Evolutionary conservation across 64 coral and sea anemone genomes (phyloP).

Genomic region (Cladopsammia gracilis): DNA sequence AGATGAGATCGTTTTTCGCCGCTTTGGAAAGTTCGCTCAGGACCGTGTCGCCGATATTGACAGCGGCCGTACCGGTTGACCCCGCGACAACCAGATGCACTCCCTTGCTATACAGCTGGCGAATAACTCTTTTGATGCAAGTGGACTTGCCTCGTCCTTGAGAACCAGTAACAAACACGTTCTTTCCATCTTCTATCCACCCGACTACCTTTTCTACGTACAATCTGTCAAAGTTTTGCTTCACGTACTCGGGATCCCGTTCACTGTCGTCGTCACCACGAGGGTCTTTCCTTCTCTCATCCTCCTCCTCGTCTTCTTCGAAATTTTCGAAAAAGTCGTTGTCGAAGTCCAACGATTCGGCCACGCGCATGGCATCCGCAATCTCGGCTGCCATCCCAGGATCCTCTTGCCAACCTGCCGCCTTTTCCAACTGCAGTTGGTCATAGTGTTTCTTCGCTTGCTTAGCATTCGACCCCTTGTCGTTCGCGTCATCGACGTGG

Average conservation of each 20-base stretch:
- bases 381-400: background rate
- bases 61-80: background rate
- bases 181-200: background rate
- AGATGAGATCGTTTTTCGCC: background rate
- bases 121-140: background rate
- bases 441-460: too few species aligned
- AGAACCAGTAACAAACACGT: background rate
- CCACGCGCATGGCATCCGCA: background rate
- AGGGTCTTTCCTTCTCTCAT: background rate
- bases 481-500: too few species aligned
- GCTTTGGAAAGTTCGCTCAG: background rate
- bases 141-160: slow-evolving; percentile 1
- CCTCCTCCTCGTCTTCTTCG: background rate
- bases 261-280: background rate
- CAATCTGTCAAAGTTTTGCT: background rate
- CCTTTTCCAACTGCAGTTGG: too few species aligned
- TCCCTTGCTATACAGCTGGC: background rate
- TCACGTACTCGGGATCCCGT: background rate
- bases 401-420: background rate
- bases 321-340: background rate
- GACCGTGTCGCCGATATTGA: background rate
- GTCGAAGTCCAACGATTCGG: background rate
- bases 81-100: background rate
- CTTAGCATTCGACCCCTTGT: too few species aligned
- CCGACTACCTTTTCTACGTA: background rate